Evolutionary conservation across 2,888 invertebrate species (phyloP).

Genomic region (Drosophila tripunctata): DNA sequence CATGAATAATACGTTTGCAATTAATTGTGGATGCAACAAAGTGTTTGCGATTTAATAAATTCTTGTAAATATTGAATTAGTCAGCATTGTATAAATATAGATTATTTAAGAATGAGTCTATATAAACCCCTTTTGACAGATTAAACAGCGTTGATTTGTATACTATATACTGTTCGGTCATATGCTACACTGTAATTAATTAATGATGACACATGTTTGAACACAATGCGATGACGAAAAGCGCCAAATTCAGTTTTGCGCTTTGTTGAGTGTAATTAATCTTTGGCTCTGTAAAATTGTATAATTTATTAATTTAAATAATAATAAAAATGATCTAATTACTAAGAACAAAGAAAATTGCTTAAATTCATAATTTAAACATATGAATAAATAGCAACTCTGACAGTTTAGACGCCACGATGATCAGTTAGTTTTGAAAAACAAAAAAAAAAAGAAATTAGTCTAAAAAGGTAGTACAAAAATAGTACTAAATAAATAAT

Average conservation of each 20-base stretch:
- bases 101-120: constrained; percentile 33
- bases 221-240: constrained; percentile 41
- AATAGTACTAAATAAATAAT: no score
- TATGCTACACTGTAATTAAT: constrained; percentile 58
- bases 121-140: constrained; percentile 26
- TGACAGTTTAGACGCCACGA: background rate
- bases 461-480: no score
- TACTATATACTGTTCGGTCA: constrained; percentile 13
- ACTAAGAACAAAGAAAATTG: no score
- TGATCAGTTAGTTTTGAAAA: background rate
- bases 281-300: background rate
- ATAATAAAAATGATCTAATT: constrained; percentile 45
- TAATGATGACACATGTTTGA: constrained; percentile 65
- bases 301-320: constrained; percentile 25
- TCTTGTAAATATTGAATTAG: constrained; percentile 11
- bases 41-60: constrained; percentile 9
- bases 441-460: background rate
- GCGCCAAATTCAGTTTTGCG: constrained; percentile 21
- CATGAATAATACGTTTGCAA: background rate
- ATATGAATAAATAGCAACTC: background rate
- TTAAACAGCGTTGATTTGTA: constrained; percentile 21
- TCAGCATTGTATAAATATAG: constrained; percentile 23
- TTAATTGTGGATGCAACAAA: constrained; percentile 2
- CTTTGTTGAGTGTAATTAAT: constrained; percentile 52
- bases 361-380: background rate